Evolutionary conservation across 2,113 vertebrate species (phyloP).

Genomic region (Casuarius casuarius): DNA sequence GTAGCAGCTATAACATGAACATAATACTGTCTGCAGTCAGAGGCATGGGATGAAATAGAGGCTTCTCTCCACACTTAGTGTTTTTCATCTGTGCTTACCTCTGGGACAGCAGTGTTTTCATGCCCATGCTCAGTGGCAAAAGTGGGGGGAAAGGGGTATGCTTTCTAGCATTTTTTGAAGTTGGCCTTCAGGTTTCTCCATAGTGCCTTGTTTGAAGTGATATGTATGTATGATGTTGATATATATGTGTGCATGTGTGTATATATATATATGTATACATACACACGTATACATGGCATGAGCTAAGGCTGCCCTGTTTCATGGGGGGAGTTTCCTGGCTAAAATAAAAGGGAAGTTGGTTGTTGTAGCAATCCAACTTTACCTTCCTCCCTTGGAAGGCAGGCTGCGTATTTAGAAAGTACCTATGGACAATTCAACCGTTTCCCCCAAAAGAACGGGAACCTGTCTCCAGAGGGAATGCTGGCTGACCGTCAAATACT

Average conservation of each 20-base stretch:
- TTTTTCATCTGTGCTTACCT: not conserved
- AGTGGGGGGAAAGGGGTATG: not conserved
- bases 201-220: not conserved
- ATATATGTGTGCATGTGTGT: not conserved
- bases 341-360: not conserved
- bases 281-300: not conserved
- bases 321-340: not conserved
- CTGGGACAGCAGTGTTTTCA: not conserved
- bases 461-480: fast-evolving
- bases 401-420: not conserved
- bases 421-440: not conserved
- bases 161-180: not conserved
- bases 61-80: not conserved
- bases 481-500: not conserved
- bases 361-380: too few relatives aligned
- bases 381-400: not conserved
- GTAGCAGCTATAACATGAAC: not conserved
- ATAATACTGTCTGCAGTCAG: not conserved
- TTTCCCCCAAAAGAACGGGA: fast-evolving
- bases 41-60: not conserved
- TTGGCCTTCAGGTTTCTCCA: not conserved
- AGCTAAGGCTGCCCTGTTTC: not conserved
- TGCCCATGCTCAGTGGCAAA: not conserved
- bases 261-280: not conserved
- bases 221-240: not conserved